These are phyloP conservation scores for Rana temporaria DNA, from an alignment of 2,113 vertebrate species.

Conservation along the genomic window DNA sequence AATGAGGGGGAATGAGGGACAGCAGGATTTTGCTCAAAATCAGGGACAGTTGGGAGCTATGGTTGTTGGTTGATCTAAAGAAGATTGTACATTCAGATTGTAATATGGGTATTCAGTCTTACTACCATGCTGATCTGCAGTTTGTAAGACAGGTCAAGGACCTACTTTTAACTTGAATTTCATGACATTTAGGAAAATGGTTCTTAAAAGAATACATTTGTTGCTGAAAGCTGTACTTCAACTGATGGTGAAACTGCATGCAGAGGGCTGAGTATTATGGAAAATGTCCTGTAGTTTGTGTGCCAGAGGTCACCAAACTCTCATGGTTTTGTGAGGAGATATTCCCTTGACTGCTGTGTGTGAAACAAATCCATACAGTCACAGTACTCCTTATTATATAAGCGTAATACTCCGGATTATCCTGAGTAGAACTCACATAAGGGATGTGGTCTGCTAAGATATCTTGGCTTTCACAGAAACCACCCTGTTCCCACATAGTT, in stretches of 20 bases:
- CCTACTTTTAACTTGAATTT: no score
- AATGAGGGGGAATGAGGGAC: neutral
- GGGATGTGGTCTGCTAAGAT: constrained; percentile 16
- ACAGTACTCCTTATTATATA: constrained; percentile 18
- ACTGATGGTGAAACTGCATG: no score
- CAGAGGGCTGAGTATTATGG: neutral
- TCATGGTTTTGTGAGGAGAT: no score
- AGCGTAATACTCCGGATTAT: neutral
- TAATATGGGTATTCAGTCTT: no score
- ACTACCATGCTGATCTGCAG: no score
- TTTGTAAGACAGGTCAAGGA: no score
- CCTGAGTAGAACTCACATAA: constrained; percentile 2
- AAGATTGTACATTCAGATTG: no score
- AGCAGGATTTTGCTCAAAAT: neutral
- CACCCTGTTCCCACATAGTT: constrained; percentile 4
- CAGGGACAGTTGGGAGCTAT: neutral
- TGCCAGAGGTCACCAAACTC: neutral
- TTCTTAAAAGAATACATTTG: no score
- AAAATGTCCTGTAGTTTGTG: neutral
- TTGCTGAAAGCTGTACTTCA: no score
- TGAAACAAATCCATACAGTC: neutral
- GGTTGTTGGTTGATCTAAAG: no score
- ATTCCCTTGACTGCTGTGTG: neutral
- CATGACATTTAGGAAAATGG: no score
- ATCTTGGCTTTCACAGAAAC: constrained; percentile 8